A percentile compares a stretch with the other conserved stretches of the same genome.
Evolutionary conservation across 2,113 vertebrate genomes (phyloP).

Genomic region (Rattus rattus): DNA sequence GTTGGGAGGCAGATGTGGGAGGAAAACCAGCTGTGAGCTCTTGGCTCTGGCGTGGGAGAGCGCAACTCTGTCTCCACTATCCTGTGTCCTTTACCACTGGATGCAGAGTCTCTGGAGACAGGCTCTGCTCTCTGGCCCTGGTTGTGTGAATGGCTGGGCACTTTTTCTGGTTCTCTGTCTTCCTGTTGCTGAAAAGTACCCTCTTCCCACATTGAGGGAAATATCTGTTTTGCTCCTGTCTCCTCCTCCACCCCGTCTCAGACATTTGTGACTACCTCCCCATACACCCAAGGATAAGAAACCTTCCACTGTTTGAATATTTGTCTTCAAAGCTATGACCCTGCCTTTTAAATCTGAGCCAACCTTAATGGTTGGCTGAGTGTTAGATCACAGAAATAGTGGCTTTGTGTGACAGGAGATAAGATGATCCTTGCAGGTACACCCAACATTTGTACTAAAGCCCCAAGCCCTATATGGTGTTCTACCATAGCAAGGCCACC

Average conservation of each 20-base stretch:
- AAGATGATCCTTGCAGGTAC: neutral
- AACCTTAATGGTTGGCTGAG: neutral
- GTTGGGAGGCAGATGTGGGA: neutral
- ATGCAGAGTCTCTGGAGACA: neutral
- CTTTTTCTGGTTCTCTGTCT: neutral
- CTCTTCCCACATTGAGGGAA: neutral
- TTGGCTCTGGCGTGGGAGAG: neutral
- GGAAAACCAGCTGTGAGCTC: neutral
- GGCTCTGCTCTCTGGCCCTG: neutral
- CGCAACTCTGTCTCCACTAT: neutral
- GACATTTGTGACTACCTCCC: neutral
- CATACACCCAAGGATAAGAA: neutral
- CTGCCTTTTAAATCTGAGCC: neutral
- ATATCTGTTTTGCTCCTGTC: neutral
- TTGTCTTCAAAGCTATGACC: neutral
- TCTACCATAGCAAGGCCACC: neutral
- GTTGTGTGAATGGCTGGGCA: neutral
- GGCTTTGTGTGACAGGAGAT: fast-evolving
- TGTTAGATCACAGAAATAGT: neutral
- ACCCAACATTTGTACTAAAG: fast-evolving
- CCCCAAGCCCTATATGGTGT: fast-evolving
- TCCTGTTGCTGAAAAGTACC: neutral
- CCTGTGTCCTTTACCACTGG: neutral
- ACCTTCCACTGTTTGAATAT: neutral
- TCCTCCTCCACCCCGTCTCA: neutral